Evolutionary conservation across 2,113 vertebrate genomes (phyloP), one percentile per base, ranked within the genome.

Genomic region (Poecile atricapillus): DNA sequence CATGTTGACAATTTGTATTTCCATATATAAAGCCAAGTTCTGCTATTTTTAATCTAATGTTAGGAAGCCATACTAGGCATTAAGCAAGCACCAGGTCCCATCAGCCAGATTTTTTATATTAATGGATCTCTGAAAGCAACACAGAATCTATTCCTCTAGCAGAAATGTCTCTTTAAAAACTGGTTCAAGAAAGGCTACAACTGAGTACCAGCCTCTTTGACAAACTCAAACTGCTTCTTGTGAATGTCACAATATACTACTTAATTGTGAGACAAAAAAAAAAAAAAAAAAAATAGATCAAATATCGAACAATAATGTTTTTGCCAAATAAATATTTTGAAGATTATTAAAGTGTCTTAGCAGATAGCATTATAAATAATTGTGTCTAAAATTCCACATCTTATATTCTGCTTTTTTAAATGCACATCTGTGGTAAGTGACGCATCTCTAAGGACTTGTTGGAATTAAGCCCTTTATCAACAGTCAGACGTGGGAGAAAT

Each of bases 11-110:
- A 83, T 80, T 86, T 86, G 35, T 94, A 81, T 95, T 96, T 96
- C 85, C 71, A 69, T 24, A 63, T 63, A 50, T 70, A 86, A 83
- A 90, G 79, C 75, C 90, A 93, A 95, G 88, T 90, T 82, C 68
- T 85, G 47, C 83, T 96, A 78, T 96, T 97, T 96, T 96, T 92
- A 94, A 63, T 70, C 59, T 63, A 52, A 13, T 49, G 28, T 64
- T 86, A 83, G 73, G 83, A 89, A 90, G 50, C 49, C 76, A 90
- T 67, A 59, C 71, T 78, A 92, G 44, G 59, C 43, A 47, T 80
- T 90, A 67, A 88, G 39, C 5, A 81, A 80, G 28, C 7, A 60
- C 17, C 31, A 43, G 8, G 21, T 67, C 89, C 18, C 30, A 46
- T 4, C 6, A 89, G 44, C 24, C 69, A 94, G 31, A 35, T 33